Evolutionary conservation across 2,797 vertebrate genomes (phyloP), one percentile per base, ranked within the genome.

Genomic region (Bovichtus variegatus): DNA sequence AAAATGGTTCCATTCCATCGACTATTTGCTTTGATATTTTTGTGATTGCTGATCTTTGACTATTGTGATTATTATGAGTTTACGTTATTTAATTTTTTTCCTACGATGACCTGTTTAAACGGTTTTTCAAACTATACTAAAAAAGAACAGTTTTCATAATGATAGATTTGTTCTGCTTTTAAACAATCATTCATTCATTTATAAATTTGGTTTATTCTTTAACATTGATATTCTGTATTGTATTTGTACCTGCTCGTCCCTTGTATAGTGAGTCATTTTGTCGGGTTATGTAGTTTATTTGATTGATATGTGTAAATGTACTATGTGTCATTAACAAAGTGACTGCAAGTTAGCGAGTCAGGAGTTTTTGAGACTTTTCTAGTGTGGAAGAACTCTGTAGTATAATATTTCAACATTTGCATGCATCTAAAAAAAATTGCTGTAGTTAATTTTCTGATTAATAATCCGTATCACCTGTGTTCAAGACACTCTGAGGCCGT

Each of bases 401-500:
- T 9, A 12, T 18, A 27, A 38, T 54, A 75, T 55, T 68, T 54
- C 3, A 15, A 21, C 19, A 51, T 43, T 9, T 25, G 10, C 47
- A 43, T 36, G 69, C 31, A 60, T 19, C 5, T 31, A 16, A 67
- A 57, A n/a, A 23, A 31, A 7, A n/a, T n/a, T 23, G 11, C 49
- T 44, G n/a, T 11, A 5, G 0, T 68, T 63, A 9, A 6, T 43
- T 40, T 3, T 55, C n/a, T 76, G 16, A 63, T 38, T 53, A 47
- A 68, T 58, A 31, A 21, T 49, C 25, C 2, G 7, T 77, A 19
- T 71, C 16, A 18, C 72, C 36, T 74, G 4, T 84, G 40, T 91
- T 95, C 34, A 87, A 97, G 96, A 89, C 88, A 94, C 77, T 77
- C 95, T 59, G 96, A 97, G 74, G 93, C 90, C 10, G 67, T 95